These are phyloP conservation scores for Leptinotarsa peninsularis DNA, from an alignment of 2,888 invertebrate species.

Conservation along the genomic window DNA sequence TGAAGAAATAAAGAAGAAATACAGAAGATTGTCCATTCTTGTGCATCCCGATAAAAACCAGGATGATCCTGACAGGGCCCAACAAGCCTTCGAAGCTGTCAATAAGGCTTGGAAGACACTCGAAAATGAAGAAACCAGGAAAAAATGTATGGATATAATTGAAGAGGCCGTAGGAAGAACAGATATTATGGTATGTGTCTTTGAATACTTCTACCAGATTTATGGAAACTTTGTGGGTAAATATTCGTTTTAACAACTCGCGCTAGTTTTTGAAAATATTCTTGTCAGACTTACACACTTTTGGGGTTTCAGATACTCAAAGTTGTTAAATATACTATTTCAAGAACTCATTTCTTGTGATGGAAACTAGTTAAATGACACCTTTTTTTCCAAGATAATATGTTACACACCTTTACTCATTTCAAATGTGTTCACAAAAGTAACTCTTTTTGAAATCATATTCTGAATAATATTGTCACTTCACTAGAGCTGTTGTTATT, in stretches of 20 bases:
- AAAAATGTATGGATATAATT: conserved; percentile 94
- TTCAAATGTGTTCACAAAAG: no score
- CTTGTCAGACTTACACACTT: not conserved
- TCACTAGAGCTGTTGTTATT: no score
- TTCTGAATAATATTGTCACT: no score
- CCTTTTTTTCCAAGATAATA: no score
- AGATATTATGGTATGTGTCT: conserved; percentile 84
- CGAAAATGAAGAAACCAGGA: conserved; percentile 93
- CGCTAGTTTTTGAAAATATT: no score
- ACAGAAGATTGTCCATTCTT: conserved; percentile 90
- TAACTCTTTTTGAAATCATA: no score
- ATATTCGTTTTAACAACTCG: no score
- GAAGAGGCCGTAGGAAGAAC: conserved; percentile 96
- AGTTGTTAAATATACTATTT: no score
- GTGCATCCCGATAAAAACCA: conserved; percentile 99
- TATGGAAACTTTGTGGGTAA: not conserved
- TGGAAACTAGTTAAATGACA: no score
- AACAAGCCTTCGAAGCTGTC: conserved; percentile 92
- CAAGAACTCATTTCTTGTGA: no score
- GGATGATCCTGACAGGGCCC: conserved; percentile 94
- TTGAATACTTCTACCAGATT: not conserved
- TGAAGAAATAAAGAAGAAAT: conserved; percentile 96
- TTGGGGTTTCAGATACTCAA: no score
- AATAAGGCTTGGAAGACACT: conserved; percentile 96
- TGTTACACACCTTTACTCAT: no score